Conservation (phyloP, 2,113 vertebrate genomes). For the Turdus rufiventris region DNA sequence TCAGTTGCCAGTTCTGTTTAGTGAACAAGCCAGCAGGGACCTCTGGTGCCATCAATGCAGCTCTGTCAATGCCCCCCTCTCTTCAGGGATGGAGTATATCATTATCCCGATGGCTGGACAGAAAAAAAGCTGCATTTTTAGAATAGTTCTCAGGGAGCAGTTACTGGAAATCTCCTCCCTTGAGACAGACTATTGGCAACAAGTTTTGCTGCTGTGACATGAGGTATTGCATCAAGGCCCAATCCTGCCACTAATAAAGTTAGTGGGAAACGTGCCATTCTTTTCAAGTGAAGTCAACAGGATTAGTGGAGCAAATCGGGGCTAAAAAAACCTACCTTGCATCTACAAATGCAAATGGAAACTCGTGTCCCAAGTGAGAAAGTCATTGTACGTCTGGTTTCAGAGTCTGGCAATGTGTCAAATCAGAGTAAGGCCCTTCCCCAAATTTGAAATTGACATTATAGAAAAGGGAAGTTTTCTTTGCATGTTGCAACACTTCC, state of each 20-base stretch:
- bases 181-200: conserved; percentile 58
- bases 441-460: not conserved
- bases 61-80: conserved; percentile 32
- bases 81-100: conserved; percentile 49
- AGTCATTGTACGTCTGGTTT: not conserved
- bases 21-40: conserved; percentile 67
- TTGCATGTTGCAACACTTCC: not conserved
- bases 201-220: conserved; percentile 58
- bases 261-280: conserved; percentile 35
- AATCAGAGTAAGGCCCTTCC: not conserved
- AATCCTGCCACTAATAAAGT: conserved; percentile 59
- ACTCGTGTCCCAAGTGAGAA: not conserved
- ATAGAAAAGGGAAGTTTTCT: not conserved
- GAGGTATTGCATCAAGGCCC: conserved; percentile 52
- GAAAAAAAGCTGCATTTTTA: conserved; percentile 32
- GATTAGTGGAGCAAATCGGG: conserved; percentile 21
- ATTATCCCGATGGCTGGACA: conserved; percentile 14
- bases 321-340: conserved; percentile 5
- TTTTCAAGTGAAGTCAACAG: conserved; percentile 38
- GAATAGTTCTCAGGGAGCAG: conserved; percentile 29
- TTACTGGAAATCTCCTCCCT: conserved; percentile 63
- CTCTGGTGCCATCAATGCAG: conserved; percentile 43
- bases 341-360: not conserved
- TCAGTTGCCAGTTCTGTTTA: conserved; percentile 68
- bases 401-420: not conserved